A percentile compares a stretch with the other conserved stretches of the same genome.
phyloP scores from a whole-genome alignment of 2,888 invertebrate genomes.

The Prosapia bicincta region DNA sequence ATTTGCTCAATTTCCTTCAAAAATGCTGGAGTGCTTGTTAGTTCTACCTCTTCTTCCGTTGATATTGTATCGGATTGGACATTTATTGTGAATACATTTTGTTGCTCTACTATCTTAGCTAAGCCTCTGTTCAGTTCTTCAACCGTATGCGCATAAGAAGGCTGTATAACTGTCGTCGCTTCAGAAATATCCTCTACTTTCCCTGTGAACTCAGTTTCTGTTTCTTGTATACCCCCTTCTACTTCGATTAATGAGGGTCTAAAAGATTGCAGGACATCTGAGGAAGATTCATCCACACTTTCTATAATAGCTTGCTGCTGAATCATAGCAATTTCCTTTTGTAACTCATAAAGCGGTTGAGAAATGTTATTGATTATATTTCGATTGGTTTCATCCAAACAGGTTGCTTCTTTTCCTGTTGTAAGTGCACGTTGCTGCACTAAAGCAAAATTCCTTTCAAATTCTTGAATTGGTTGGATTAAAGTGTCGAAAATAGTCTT shows the following conservation, averaged over 20 bases:
- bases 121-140: conserved; percentile 41
- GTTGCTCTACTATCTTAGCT: conserved; percentile 41
- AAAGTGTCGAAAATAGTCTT: conserved; percentile 41
- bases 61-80: conserved; percentile 10
- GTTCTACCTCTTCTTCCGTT: conserved; percentile 8
- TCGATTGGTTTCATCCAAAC: conserved; percentile 33
- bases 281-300: conserved; percentile 36
- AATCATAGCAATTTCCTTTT: conserved; percentile 43
- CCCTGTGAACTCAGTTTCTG: conserved; percentile 24
- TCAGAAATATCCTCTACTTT: conserved; percentile 26
- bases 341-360: conserved; percentile 44
- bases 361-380: conserved; percentile 41
- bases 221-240: conserved; percentile 29
- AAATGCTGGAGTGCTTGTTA: not conserved
- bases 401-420: conserved; percentile 22
- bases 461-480: conserved; percentile 42
- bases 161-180: conserved; percentile 16
- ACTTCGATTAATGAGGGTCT: conserved; percentile 29
- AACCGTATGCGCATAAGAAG: conserved; percentile 36
- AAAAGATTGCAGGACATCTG: conserved; percentile 30
- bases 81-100: conserved; percentile 34
- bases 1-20: conserved; percentile 8
- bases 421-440: conserved; percentile 34
- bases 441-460: conserved; percentile 39
- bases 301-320: conserved; percentile 42